phyloP scores from a whole-genome alignment of 37 sponge, comb jelly and placozoan species.

The Ianthella basta region DNA sequence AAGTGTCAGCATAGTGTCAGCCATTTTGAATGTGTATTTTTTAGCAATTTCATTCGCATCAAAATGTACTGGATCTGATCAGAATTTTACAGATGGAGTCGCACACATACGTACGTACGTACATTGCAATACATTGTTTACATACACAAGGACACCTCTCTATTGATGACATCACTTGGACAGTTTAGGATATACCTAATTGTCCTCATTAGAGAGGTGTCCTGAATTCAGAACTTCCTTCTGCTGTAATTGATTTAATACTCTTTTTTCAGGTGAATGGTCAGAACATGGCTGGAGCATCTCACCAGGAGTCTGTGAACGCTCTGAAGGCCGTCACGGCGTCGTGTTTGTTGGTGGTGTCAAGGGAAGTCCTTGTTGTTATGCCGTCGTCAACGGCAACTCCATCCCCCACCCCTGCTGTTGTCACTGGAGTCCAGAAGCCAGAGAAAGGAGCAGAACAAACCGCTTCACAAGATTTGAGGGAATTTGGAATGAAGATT shows the following conservation, averaged over 20 bases:
- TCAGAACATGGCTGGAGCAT: conserved; percentile 50
- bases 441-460: not conserved
- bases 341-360: conserved; percentile 52
- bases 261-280: conserved; percentile 80
- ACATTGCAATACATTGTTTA: too few species aligned
- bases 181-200: too few species aligned
- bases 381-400: conserved; percentile 42
- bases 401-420: conserved; percentile 15
- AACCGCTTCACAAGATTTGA: not conserved
- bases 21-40: not conserved
- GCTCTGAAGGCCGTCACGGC: conserved; percentile 51
- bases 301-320: conserved; percentile 70
- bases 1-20: conserved; percentile 1
- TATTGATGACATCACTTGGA: too few species aligned
- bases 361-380: conserved; percentile 77
- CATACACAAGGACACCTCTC: not conserved
- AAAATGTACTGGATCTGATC: not conserved
- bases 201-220: too few species aligned
- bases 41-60: too few species aligned
- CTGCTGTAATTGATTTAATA: too few species aligned
- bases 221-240: too few species aligned
- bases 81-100: too few species aligned
- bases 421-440: too few species aligned
- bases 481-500: not conserved
- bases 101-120: conserved; percentile 12